Percentiles rank a stretch among this genome's conserved stretches.
These are phyloP conservation scores for Linnaemya tessellans DNA, from an alignment of 2,888 invertebrate genomes.

Conservation along the genomic window DNA sequence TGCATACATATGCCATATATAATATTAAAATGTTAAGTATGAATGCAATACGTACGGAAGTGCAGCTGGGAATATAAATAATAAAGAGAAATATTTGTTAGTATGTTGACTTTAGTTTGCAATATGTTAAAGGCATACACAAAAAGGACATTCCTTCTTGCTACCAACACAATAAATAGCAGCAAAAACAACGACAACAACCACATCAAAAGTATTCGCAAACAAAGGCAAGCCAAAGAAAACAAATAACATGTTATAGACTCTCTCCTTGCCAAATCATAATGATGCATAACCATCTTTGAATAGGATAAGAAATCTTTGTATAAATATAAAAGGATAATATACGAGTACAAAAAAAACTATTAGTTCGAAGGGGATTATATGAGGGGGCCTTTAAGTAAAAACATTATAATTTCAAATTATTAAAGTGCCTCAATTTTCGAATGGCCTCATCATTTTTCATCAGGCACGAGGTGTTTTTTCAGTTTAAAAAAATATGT, in stretches of 20 bases:
- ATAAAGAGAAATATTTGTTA: conserved; percentile 45
- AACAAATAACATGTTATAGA: conserved; percentile 67
- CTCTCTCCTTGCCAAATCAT: conserved; percentile 71
- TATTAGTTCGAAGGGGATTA: not conserved
- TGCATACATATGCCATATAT: not conserved
- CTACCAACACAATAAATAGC: conserved; percentile 21
- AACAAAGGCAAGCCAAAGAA: conserved; percentile 58
- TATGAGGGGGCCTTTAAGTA: conserved; percentile 17
- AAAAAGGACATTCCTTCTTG: conserved; percentile 61
- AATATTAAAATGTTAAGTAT: conserved; percentile 27
- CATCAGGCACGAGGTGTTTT: no score
- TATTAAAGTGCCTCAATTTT: no score
- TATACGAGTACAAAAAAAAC: not conserved
- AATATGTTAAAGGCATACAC: conserved; percentile 38
- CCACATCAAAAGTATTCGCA: conserved; percentile 14
- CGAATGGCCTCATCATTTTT: no score
- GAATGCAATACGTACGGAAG: conserved; percentile 70
- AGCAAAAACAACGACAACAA: conserved; percentile 31
- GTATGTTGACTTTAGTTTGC: conserved; percentile 45
- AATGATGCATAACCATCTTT: conserved; percentile 70
- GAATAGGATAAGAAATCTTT: conserved; percentile 58
- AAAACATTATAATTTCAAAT: no score
- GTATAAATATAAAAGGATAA: conserved; percentile 20
- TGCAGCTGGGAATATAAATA: conserved; percentile 73
- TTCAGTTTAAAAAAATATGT: no score